Conservation (phyloP, 2,797 vertebrate species). For the Setipinna tenuifilis region DNA sequence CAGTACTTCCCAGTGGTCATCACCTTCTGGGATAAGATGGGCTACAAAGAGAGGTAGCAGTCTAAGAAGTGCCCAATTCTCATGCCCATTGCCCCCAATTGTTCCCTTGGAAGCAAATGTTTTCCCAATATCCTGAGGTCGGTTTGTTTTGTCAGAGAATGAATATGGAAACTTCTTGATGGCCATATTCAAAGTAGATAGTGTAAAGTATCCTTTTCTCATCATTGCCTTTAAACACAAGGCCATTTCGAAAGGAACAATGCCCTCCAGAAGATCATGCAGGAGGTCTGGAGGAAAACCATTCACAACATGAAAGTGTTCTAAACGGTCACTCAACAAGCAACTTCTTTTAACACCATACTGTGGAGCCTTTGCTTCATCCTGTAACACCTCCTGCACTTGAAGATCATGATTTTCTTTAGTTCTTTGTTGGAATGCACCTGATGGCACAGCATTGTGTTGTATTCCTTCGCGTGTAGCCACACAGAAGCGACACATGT, state of each 20-base stretch:
- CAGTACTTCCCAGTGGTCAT: conserved; percentile 28
- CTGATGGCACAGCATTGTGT: background rate
- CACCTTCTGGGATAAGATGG: conserved; percentile 26
- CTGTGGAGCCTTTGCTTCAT: background rate
- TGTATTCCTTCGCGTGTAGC: background rate
- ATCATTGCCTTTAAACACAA: conserved; percentile 4
- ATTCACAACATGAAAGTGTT: conserved; percentile 44
- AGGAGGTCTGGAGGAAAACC: conserved; percentile 38
- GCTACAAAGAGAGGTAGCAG: conserved; percentile 37
- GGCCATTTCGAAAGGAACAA: conserved; percentile 37
- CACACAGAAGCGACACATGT: background rate
- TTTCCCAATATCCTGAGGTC: background rate
- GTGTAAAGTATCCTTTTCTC: background rate
- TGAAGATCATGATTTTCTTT: background rate
- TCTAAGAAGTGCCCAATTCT: too few species aligned
- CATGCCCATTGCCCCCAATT: conserved; percentile 24
- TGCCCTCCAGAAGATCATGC: conserved; percentile 36
- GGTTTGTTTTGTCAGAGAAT: background rate
- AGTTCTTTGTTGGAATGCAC: too few species aligned
- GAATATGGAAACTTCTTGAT: background rate
- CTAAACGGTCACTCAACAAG: conserved; percentile 26
- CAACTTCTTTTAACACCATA: background rate
- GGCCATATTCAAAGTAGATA: background rate
- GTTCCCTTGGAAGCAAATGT: background rate
- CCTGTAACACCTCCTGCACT: too few species aligned